Conservation (phyloP, 2,113 vertebrate genomes). For the Lycaon pictus region DNA sequence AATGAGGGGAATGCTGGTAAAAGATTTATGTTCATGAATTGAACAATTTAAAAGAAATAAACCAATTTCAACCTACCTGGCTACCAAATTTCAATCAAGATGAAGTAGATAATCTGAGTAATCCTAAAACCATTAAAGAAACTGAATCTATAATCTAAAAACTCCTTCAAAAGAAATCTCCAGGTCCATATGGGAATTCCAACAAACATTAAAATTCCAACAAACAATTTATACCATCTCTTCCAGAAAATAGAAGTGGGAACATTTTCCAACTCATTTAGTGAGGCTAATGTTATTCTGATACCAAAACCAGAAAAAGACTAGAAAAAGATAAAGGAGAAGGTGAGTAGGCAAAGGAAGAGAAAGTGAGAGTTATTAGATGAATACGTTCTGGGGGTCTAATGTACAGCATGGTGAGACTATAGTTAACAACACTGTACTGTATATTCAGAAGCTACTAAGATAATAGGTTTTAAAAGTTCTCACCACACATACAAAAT, state of each 20-base stretch:
- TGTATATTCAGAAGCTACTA: neutral
- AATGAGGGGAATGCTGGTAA: neutral
- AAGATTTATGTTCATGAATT: neutral
- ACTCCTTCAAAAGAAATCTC: neutral
- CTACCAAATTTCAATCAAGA: neutral
- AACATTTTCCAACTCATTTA: slow-evolving; percentile 9
- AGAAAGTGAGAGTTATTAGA: neutral
- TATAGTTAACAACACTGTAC: neutral
- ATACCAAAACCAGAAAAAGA: slow-evolving; percentile 6
- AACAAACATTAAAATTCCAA: slow-evolving; percentile 1
- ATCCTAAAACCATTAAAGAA: neutral
- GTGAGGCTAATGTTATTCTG: neutral
- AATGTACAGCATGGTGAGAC: neutral
- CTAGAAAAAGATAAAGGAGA: neutral
- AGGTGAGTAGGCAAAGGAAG: neutral
- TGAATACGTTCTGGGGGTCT: neutral
- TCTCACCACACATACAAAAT: neutral
- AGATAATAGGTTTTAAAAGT: slow-evolving; percentile 1
- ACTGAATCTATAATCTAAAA: slow-evolving; percentile 20
- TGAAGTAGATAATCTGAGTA: neutral
- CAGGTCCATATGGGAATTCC: neutral
- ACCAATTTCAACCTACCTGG: neutral
- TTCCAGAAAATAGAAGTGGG: neutral
- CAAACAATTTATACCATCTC: neutral
- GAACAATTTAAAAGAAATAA: neutral